Evolutionary conservation across 2,888 invertebrate genomes (phyloP).

Genomic region (Nesidiocoris tenuis): DNA sequence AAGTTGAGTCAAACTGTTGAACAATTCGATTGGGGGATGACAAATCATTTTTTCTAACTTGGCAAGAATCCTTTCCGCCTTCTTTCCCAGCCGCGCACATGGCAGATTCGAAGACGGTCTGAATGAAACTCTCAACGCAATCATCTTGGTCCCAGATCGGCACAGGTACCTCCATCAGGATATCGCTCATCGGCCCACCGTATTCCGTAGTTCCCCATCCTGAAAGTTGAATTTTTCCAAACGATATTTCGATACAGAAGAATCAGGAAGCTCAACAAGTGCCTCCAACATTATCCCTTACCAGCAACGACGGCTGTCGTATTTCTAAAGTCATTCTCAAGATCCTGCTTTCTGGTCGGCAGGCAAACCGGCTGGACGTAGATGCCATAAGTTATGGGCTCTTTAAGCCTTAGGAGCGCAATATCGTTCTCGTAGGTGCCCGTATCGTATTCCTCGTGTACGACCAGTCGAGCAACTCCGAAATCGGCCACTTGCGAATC

Average conservation of each 20-base stretch:
- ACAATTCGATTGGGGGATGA: no score
- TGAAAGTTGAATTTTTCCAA: slow-evolving; percentile 53
- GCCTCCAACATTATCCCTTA: no score
- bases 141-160: slow-evolving; percentile 73
- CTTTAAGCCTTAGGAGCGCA: slow-evolving; percentile 67
- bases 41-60: no score
- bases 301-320: slow-evolving; percentile 53
- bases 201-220: slow-evolving; percentile 76
- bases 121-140: slow-evolving; percentile 65
- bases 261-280: no score
- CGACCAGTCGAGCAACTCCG: slow-evolving; percentile 64
- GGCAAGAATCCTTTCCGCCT: slow-evolving; percentile 80
- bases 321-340: slow-evolving; percentile 26
- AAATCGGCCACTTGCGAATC: slow-evolving; percentile 73
- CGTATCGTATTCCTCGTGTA: slow-evolving; percentile 68
- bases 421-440: slow-evolving; percentile 74
- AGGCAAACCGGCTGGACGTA: slow-evolving; percentile 85
- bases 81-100: slow-evolving; percentile 75
- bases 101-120: slow-evolving; percentile 66
- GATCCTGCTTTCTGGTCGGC: slow-evolving; percentile 64
- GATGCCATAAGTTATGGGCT: slow-evolving; percentile 68
- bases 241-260: no score
- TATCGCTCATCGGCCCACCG: slow-evolving; percentile 66
- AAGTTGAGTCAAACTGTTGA: no score
- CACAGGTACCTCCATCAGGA: slow-evolving; percentile 74